These are phyloP conservation scores for Pristiophorus japonicus DNA, from an alignment of 2,113 vertebrate genomes.

Conservation along the genomic window DNA sequence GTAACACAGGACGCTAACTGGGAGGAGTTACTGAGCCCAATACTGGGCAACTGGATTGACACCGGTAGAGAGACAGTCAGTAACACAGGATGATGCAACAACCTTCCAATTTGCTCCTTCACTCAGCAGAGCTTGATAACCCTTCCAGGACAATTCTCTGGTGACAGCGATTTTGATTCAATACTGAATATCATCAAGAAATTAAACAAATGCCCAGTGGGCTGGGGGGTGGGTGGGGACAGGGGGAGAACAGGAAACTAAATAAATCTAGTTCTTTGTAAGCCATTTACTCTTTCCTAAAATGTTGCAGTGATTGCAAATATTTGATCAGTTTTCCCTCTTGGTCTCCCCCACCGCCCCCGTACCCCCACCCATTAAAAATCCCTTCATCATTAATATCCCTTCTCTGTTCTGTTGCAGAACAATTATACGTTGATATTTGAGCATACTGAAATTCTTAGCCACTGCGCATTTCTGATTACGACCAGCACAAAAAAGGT, in stretches of 20 bases:
- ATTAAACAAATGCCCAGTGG: neutral
- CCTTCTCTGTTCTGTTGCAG: conserved; percentile 61
- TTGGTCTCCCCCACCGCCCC: too few species aligned
- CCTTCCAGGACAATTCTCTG: neutral
- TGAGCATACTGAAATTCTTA: conserved; percentile 32
- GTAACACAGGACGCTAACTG: too few species aligned
- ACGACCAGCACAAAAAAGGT: conserved; percentile 55
- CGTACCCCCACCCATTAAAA: conserved; percentile 46
- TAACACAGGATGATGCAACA: too few species aligned
- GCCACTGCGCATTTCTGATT: conserved; percentile 60
- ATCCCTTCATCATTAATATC: conserved; percentile 70
- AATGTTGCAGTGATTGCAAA: neutral
- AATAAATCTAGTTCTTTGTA: neutral
- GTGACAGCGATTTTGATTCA: neutral
- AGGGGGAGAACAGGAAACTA: neutral
- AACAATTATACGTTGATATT: conserved; percentile 42
- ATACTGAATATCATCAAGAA: neutral
- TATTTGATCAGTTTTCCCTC: neutral
- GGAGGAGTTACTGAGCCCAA: too few species aligned
- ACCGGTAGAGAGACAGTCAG: too few species aligned
- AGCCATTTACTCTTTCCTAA: neutral
- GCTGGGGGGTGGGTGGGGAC: too few species aligned
- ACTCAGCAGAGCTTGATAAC: too few species aligned
- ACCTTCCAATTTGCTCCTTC: too few species aligned
- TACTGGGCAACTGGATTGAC: too few species aligned